These are phyloP conservation scores for Parauchenoglanis punctatus DNA, from an alignment of 2,797 vertebrate species.

Conservation along the genomic window DNA sequence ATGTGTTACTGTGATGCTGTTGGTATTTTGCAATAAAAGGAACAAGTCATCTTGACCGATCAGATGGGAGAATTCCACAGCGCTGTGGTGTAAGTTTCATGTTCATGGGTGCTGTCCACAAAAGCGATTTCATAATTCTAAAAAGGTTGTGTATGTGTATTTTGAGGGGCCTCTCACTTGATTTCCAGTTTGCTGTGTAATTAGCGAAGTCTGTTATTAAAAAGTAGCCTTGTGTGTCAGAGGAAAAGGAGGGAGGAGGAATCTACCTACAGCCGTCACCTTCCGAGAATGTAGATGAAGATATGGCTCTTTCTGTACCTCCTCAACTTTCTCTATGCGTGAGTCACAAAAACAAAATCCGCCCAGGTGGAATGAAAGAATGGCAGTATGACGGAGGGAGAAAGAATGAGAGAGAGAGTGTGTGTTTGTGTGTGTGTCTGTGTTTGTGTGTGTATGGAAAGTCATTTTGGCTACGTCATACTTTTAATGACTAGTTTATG, in stretches of 20 bases:
- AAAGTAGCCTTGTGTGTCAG: not conserved
- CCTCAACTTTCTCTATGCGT: slow-evolving; percentile 12
- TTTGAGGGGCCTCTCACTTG: not conserved
- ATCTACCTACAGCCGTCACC: not conserved
- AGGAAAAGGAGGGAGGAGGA: not conserved
- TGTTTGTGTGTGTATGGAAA: not conserved
- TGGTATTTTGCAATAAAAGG: not conserved
- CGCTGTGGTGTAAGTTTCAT: not conserved
- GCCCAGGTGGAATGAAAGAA: slow-evolving; percentile 36
- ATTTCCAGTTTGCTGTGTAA: slow-evolving; percentile 1
- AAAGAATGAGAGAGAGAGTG: not conserved
- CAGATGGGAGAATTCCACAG: no score
- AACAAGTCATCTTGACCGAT: not conserved
- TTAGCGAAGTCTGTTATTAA: not conserved
- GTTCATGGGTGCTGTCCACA: not conserved
- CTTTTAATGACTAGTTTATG: not conserved
- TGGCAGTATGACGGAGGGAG: slow-evolving; percentile 11
- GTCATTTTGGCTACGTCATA: not conserved
- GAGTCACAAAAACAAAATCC: slow-evolving; percentile 41
- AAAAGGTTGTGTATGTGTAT: not conserved
- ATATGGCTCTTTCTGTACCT: not conserved
- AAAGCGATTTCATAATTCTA: not conserved
- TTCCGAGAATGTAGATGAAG: not conserved
- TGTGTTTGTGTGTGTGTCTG: not conserved
- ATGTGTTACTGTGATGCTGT: not conserved